Base-by-base conservation (phyloP, 2,888 invertebrate species). In the Esperia sulphurella region DNA sequence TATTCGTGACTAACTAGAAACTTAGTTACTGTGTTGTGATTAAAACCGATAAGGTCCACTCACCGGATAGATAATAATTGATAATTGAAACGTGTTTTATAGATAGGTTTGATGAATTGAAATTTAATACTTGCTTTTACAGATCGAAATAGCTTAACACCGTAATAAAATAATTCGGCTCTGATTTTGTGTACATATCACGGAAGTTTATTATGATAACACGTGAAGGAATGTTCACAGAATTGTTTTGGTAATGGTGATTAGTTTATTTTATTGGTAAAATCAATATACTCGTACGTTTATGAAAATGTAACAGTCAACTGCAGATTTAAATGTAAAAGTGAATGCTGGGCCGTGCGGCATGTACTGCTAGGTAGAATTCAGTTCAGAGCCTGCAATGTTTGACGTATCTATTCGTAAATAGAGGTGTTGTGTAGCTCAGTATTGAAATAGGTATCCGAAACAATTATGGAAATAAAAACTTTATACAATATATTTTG, bases 1-100 rank as follows among this genome's bases (percentile, higher is more conserved):
- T 53, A 60, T 48, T 50, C 55, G 60, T 52, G 54, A 68, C 64
- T 70, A 58, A 61, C 48, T 52, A 55, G 53, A 54, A 43, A 51
- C 48, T 49, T 57, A 7, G 31, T 10, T 31, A 31, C 31, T 9
- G 31, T 31, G 56, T 46, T 43, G 52, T 63, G 65, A 73, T 74
- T 69, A 71, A 60, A 51, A 58, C 29, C 63, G 83, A 84, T 85
- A 85, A 82, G 64, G 71, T 68, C 71, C 75, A 79, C 77, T 83
- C 62, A 53, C 59, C 58, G 58, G 66, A 53, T 54, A 68, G 81
- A 79, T 83, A 75, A 69, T 72, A 63, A 69, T 54, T 51, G 57
- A 68, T 77, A 75, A 78, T 72, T 65, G 54, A 50, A 59, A 57
- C 14, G 14, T 37, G 51, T 53, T 59, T 57, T 65, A 61, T 54